These are phyloP conservation scores for Aphis gossypii DNA, from an alignment of 1,140 invertebrate species.

Conservation along the genomic window DNA sequence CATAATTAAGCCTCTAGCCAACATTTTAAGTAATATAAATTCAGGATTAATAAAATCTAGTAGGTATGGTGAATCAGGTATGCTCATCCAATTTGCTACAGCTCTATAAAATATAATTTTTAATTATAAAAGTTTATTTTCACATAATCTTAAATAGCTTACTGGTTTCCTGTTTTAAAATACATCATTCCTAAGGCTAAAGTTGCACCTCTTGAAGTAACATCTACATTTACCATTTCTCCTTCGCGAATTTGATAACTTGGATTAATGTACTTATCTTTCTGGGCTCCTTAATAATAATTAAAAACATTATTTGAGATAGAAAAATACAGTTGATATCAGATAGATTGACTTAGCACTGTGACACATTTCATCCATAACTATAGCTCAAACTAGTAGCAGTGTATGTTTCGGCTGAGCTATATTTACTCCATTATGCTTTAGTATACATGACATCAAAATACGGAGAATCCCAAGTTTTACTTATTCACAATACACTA, in stretches of 20 bases:
- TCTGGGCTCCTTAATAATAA: conserved; percentile 71
- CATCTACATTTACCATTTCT: conserved; percentile 92
- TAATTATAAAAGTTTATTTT: conserved; percentile 25
- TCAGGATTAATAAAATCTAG: conserved; percentile 94
- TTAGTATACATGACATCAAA: not conserved
- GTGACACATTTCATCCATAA: not conserved
- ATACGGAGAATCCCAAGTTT: not conserved
- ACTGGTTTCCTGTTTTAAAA: conserved; percentile 81
- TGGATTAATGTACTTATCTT: conserved; percentile 85
- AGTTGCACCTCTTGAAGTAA: conserved; percentile 94
- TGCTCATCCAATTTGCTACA: conserved; percentile 92
- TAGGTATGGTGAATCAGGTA: conserved; percentile 88
- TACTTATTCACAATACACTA: not conserved
- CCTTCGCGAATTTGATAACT: conserved; percentile 88
- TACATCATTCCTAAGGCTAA: conserved; percentile 93
- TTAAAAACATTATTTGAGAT: conserved; percentile 23
- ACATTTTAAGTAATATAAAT: conserved; percentile 83
- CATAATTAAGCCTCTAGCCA: conserved; percentile 79
- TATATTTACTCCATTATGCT: not conserved
- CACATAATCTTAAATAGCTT: conserved; percentile 58
- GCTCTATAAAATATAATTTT: conserved; percentile 67
- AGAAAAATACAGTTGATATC: not conserved
- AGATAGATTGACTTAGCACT: not conserved
- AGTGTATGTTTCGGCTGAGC: not conserved
- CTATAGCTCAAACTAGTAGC: not conserved